phyloP scores from a whole-genome alignment of 1,140 invertebrate species.

The Bombus picipes region DNA sequence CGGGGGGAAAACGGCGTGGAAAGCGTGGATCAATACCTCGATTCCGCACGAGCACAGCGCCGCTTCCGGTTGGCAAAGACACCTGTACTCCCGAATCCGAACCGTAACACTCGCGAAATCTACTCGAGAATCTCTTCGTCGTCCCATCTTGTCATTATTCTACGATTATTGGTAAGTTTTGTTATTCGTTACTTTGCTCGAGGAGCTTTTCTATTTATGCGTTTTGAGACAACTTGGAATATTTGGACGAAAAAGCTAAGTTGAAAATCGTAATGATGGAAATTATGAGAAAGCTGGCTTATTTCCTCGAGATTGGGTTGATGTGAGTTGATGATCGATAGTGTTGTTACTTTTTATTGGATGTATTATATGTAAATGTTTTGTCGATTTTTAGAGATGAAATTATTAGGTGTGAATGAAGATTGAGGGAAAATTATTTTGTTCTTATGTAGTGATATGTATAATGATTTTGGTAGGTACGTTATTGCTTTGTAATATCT shows the following conservation, averaged over 20 bases:
- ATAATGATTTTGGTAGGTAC: not conserved
- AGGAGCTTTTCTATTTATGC: not conserved
- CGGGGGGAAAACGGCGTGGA: constrained; percentile 49
- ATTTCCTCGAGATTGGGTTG: not conserved
- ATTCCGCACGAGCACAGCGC: constrained; percentile 59
- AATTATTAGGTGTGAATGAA: not conserved
- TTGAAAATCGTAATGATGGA: not conserved
- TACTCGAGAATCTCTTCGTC: constrained; percentile 37
- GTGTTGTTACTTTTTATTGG: not conserved
- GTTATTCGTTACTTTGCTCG: not conserved
- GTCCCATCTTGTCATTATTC: not conserved
- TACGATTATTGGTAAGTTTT: constrained; percentile 43
- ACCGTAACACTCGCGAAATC: not conserved
- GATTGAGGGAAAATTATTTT: not conserved
- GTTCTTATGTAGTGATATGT: not conserved
- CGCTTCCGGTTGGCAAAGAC: constrained; percentile 56
- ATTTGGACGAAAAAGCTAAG: not conserved
- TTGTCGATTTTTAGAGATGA: not conserved
- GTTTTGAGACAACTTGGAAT: not conserved
- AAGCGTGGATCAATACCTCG: constrained; percentile 75
- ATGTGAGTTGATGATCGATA: not conserved
- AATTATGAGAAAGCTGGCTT: not conserved
- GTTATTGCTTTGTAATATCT: not conserved
- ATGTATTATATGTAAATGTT: not conserved
- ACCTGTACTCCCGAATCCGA: constrained; percentile 45